phyloP scores from a whole-genome alignment of 2,113 vertebrate species.

The Xenotilapia leptura region DNA sequence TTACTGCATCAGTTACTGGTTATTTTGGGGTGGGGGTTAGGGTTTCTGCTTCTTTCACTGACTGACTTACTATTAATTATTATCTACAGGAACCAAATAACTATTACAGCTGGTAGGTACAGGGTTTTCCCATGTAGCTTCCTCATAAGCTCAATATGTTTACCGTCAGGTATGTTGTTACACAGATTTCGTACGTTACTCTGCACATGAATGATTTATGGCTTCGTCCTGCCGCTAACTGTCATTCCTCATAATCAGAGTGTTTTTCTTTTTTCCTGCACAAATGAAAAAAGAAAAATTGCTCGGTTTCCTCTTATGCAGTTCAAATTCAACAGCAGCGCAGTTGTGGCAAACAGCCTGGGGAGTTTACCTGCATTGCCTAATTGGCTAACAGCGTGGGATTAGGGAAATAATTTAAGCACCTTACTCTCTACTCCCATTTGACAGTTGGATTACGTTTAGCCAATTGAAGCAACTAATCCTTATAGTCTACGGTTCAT shows the following conservation, averaged over 20 bases:
- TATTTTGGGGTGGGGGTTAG: not conserved
- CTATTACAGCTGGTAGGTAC: not conserved
- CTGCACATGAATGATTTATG: not conserved
- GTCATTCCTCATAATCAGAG: not conserved
- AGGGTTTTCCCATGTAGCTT: not conserved
- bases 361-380: not conserved
- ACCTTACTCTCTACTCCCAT: not conserved
- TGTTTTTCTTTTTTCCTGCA: not conserved
- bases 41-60: not conserved
- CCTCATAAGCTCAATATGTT: not conserved
- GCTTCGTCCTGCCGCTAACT: not conserved
- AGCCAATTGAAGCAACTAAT: not conserved
- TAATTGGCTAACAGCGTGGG: not conserved
- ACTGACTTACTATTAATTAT: not conserved
- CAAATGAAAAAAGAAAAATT: not conserved
- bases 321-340: not conserved
- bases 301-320: not conserved
- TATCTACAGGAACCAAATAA: not conserved
- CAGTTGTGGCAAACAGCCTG: not conserved
- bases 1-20: not conserved
- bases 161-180: not conserved
- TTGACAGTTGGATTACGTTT: not conserved
- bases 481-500: not conserved
- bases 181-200: fast-evolving
- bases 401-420: not conserved